phyloP scores from a whole-genome alignment of 2,888 invertebrate species.

The Hydroisotoma schaefferi region DNA sequence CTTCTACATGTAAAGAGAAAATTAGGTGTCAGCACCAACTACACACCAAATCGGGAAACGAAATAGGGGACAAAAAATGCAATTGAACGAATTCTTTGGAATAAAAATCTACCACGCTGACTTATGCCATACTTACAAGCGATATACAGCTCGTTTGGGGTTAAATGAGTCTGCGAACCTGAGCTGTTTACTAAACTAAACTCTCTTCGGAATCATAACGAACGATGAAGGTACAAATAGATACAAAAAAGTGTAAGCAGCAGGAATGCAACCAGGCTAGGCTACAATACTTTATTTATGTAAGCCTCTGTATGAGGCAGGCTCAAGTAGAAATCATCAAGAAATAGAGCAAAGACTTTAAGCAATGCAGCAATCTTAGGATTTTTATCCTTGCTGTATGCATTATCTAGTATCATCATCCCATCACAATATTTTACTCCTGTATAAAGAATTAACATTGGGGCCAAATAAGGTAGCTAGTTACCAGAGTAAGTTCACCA shows the following conservation, averaged over 20 bases:
- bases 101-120: no score
- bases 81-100: no score
- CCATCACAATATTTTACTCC: not conserved
- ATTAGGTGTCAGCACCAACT: constrained; percentile 15
- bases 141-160: not conserved
- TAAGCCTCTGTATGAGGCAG: not conserved
- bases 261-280: not conserved
- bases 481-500: not conserved
- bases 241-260: not conserved
- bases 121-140: not conserved
- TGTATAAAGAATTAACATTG: no score
- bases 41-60: not conserved
- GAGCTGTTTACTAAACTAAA: constrained; percentile 13
- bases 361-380: not conserved
- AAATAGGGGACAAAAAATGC: no score
- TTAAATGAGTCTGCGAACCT: not conserved
- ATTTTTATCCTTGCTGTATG: not conserved
- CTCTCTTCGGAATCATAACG: constrained; percentile 12
- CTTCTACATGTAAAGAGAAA: constrained; percentile 12
- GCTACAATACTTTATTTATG: not conserved
- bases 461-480: no score
- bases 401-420: not conserved
- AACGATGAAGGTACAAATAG: constrained; percentile 9
- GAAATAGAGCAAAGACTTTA: not conserved
- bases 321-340: constrained; percentile 1